Percentiles rank a stretch among this genome's conserved stretches.
Conservation (phyloP, 2,113 vertebrate genomes). For the Pao palembangensis region DNA sequence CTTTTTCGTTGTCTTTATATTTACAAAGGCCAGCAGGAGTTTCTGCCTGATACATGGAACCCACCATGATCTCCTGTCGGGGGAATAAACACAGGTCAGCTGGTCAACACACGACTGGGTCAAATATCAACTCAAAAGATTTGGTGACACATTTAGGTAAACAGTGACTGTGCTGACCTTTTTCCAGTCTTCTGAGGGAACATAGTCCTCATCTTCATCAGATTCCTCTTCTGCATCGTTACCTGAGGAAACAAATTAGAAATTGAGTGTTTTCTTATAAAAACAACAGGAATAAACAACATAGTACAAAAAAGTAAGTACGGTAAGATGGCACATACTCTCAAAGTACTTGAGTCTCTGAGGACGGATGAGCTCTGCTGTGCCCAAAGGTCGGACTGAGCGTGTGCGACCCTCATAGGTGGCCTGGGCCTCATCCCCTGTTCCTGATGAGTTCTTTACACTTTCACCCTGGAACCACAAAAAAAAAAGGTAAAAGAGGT, state of each 20-base stretch:
- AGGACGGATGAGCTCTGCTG: slow-evolving; percentile 85
- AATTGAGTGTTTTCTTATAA: background rate
- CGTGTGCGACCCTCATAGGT: slow-evolving; percentile 82
- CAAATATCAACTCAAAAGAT: background rate
- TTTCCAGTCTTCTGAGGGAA: slow-evolving; percentile 98
- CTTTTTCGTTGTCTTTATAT: slow-evolving; percentile 95
- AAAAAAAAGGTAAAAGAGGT: background rate
- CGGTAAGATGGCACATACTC: slow-evolving; percentile 75
- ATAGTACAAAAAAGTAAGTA: background rate
- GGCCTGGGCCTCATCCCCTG: slow-evolving; percentile 80
- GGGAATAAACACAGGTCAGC: slow-evolving; percentile 24
- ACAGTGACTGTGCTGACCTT: slow-evolving; percentile 76
- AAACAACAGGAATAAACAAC: background rate
- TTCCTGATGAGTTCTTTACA: slow-evolving; percentile 81
- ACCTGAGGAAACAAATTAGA: slow-evolving; percentile 60
- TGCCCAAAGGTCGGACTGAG: slow-evolving; percentile 79
- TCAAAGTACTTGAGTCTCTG: slow-evolving; percentile 93
- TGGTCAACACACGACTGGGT: no score
- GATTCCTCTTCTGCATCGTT: slow-evolving; percentile 93
- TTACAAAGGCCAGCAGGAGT: slow-evolving; percentile 87
- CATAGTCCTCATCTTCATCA: slow-evolving; percentile 97
- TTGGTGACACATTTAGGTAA: background rate
- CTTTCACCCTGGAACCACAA: slow-evolving; percentile 75
- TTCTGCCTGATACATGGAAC: slow-evolving; percentile 98
- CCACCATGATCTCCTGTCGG: slow-evolving; percentile 96